These are phyloP conservation scores for Andricus quercusramuli DNA, from an alignment of 2,888 invertebrate species.

Conservation along the genomic window DNA sequence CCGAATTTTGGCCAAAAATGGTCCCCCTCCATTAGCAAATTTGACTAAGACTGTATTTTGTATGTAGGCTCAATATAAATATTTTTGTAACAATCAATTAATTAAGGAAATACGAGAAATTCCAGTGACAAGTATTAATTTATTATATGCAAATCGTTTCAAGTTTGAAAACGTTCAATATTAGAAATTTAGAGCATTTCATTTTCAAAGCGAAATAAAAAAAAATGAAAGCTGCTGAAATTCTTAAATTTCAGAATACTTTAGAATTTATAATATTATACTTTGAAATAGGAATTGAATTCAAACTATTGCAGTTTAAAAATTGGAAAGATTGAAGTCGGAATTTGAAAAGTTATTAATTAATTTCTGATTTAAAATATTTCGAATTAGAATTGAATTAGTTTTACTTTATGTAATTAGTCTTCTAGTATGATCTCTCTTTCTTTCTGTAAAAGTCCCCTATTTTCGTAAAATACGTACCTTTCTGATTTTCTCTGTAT, in stretches of 20 bases:
- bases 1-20: background rate
- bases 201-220: background rate
- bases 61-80: background rate
- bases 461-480: too few species aligned
- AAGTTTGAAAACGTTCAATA: background rate
- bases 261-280: background rate
- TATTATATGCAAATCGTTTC: background rate
- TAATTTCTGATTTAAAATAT: background rate
- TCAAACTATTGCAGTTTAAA: background rate
- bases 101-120: background rate
- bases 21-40: background rate
- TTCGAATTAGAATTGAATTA: background rate
- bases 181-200: background rate
- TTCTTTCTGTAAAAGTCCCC: background rate
- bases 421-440: background rate
- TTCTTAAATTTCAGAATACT: background rate
- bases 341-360: background rate
- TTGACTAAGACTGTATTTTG: background rate
- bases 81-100: slow-evolving; percentile 1
- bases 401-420: background rate
- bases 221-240: background rate
- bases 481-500: background rate
- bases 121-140: background rate
- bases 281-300: too few species aligned
- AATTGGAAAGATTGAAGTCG: background rate